Evolutionary conservation across 2,113 vertebrate genomes (phyloP).

Genomic region (Festucalex cinctus): DNA sequence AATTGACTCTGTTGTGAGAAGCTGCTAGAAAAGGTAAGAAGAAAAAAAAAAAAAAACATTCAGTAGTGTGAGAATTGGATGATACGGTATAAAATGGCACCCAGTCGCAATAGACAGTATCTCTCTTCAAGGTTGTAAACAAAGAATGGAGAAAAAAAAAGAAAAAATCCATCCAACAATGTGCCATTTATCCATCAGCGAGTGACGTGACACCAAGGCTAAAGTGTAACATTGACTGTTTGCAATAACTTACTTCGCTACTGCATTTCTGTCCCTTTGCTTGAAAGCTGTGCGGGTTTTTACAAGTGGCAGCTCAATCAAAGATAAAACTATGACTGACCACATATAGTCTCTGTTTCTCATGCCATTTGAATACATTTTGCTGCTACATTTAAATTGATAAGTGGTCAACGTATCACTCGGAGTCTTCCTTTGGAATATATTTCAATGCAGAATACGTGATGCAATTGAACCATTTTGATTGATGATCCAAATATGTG

Average conservation of each 20-base stretch:
- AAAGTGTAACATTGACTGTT: background rate
- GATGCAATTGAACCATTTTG: background rate
- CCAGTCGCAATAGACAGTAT: no score
- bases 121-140: conserved; percentile 18
- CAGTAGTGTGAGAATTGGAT: background rate
- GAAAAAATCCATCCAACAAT: background rate
- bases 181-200: conserved; percentile 8
- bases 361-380: no score
- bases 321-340: no score
- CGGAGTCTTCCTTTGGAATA: background rate
- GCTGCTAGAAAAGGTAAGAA: no score
- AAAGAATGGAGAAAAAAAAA: conserved; percentile 2
- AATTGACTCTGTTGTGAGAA: no score
- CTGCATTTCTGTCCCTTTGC: background rate
- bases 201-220: background rate
- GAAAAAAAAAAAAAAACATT: conserved; percentile 8
- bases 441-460: background rate
- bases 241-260: background rate
- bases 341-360: no score
- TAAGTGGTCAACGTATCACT: no score
- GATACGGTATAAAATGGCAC: background rate
- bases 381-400: no score
- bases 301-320: no score
- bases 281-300: no score
- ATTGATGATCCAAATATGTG: no score